Percentiles rank a stretch among this genome's conserved stretches.
Conservation (phyloP, 2,888 invertebrate species). For the Automeris io region DNA sequence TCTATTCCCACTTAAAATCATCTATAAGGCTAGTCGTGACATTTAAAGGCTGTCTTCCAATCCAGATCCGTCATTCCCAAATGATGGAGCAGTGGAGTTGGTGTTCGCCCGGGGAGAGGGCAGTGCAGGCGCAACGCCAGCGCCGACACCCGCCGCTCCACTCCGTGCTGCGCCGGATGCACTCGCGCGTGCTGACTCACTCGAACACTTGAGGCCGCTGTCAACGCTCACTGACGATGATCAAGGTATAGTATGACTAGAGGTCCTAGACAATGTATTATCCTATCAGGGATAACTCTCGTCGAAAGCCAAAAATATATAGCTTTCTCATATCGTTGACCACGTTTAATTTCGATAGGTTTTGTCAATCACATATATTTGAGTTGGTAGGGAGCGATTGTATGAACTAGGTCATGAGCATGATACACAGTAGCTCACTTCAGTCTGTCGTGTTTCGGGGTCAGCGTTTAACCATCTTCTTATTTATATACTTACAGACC, state of each 20-base stretch:
- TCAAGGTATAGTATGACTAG: conserved; percentile 46
- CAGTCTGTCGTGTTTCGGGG: neutral
- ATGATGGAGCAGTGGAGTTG: conserved; percentile 89
- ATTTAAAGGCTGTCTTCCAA: neutral
- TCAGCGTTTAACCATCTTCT: too few species aligned
- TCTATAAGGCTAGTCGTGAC: too few species aligned
- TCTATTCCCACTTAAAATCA: too few species aligned
- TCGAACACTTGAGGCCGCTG: conserved; percentile 76
- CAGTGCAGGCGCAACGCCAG: conserved; percentile 77
- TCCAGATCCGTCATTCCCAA: conserved; percentile 87
- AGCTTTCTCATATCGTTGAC: too few species aligned
- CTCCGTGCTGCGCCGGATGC: conserved; percentile 83
- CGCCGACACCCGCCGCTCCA: conserved; percentile 83
- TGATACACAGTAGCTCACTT: neutral
- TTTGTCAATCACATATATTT: too few species aligned
- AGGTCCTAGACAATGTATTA: too few species aligned
- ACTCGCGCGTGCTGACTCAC: conserved; percentile 86
- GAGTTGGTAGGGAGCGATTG: too few species aligned
- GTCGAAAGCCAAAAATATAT: too few species aligned
- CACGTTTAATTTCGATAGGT: too few species aligned
- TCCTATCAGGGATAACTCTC: too few species aligned
- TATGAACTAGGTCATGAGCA: neutral
- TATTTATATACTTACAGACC: too few species aligned
- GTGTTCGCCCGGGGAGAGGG: conserved; percentile 81
- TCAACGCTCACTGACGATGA: conserved; percentile 67